A percentile compares a stretch with the other conserved stretches of the same genome.
phyloP scores from a whole-genome alignment of 2,888 invertebrate genomes.

The Perithous albicinctus region DNA sequence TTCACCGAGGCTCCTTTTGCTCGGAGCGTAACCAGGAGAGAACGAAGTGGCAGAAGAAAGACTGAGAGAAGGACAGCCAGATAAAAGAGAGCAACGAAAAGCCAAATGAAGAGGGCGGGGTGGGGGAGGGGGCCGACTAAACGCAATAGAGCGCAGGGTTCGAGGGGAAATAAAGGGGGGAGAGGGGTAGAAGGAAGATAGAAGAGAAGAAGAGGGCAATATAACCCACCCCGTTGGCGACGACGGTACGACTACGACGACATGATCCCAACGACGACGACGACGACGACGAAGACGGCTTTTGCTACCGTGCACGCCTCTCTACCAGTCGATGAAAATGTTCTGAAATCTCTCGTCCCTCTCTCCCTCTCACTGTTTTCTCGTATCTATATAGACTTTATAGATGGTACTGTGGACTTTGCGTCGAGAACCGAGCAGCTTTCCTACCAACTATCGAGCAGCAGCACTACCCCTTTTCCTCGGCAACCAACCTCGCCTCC shows the following conservation, averaged over 20 bases:
- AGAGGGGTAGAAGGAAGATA: background rate
- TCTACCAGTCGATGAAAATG: slow-evolving; percentile 56
- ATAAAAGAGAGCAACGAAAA: slow-evolving; percentile 49
- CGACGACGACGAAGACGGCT: slow-evolving; percentile 16
- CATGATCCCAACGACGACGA: slow-evolving; percentile 29
- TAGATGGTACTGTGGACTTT: slow-evolving; percentile 22
- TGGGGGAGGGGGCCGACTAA: too few species aligned
- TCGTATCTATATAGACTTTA: slow-evolving; percentile 17
- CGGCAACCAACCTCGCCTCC: slow-evolving; percentile 1
- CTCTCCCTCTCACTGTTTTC: background rate
- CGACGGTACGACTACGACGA: slow-evolving; percentile 37
- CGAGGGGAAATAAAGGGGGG: slow-evolving; percentile 11
- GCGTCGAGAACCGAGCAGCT: slow-evolving; percentile 30
- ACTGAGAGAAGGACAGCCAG: slow-evolving; percentile 12
- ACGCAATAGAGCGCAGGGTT: slow-evolving; percentile 40
- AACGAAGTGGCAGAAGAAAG: slow-evolving; percentile 35
- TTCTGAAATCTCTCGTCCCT: slow-evolving; percentile 44
- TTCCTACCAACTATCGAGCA: background rate
- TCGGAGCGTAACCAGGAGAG: slow-evolving; percentile 27
- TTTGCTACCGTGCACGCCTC: background rate
- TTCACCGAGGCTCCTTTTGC: background rate
- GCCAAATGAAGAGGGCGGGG: background rate
- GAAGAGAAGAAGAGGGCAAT: slow-evolving; percentile 1
- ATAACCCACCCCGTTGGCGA: slow-evolving; percentile 16
- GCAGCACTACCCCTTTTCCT: background rate